Percentiles rank a stretch among this genome's conserved stretches.
Evolutionary conservation across 2,797 vertebrate species (phyloP).

Genomic region (Gymnodraco acuticeps): DNA sequence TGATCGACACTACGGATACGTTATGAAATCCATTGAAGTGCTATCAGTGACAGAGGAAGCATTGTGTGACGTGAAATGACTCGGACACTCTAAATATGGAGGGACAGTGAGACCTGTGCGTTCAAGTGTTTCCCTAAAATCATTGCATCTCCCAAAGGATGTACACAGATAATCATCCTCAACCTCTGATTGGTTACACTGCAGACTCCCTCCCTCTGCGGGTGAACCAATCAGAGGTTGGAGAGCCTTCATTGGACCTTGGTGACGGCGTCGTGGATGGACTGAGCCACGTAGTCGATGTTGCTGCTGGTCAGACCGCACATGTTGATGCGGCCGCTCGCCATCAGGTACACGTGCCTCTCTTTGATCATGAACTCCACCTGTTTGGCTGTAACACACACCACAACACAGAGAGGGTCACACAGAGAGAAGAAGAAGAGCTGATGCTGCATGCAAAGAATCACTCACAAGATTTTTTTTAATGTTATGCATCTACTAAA

Average conservation of each 20-base stretch:
- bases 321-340: slow-evolving; percentile 99
- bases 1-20: slow-evolving; percentile 9
- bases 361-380: slow-evolving; percentile 95
- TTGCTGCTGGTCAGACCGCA: slow-evolving; percentile 96
- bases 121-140: slow-evolving; percentile 44
- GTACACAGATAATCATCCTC: slow-evolving; percentile 12
- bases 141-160: slow-evolving; percentile 48
- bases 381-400: slow-evolving; percentile 89
- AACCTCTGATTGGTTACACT: slow-evolving; percentile 30
- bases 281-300: slow-evolving; percentile 94
- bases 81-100: background rate
- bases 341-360: slow-evolving; percentile 96
- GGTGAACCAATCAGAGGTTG: slow-evolving; percentile 46
- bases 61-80: background rate
- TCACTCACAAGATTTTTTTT: no score
- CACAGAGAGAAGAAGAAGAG: background rate
- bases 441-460: no score
- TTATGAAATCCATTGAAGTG: background rate
- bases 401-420: slow-evolving; percentile 22
- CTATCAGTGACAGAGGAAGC: slow-evolving; percentile 15
- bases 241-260: slow-evolving; percentile 86
- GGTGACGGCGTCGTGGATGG: slow-evolving; percentile 93
- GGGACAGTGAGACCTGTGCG: background rate
- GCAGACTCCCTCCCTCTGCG: slow-evolving; percentile 10
- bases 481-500: no score